These are phyloP conservation scores for Heterochromis multidens DNA, from an alignment of 2,113 vertebrate species.

Conservation along the genomic window DNA sequence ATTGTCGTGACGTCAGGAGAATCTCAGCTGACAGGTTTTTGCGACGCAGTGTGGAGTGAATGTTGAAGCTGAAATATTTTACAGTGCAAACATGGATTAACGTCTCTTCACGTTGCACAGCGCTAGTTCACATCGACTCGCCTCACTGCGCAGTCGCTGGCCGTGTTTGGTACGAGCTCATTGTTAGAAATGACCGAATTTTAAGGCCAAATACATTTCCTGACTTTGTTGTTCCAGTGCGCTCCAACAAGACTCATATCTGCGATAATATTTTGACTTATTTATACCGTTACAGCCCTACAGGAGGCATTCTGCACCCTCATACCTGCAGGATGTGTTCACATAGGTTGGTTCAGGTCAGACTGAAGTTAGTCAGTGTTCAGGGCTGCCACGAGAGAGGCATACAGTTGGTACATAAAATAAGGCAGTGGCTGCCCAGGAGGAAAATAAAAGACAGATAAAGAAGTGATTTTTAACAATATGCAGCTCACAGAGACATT, in stretches of 20 bases:
- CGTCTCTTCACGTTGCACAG: no score
- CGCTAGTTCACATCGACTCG: no score
- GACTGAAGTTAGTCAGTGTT: not conserved
- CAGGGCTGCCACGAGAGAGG: not conserved
- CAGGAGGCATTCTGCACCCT: not conserved
- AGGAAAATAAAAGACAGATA: not conserved
- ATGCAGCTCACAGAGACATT: not conserved
- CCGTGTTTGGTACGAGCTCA: no score
- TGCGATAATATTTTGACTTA: not conserved
- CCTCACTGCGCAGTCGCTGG: no score
- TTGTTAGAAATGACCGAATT: not conserved
- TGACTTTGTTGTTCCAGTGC: rapidly evolving
- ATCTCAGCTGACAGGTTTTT: no score
- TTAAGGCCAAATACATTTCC: no score
- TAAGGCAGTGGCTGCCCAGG: not conserved
- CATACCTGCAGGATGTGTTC: not conserved
- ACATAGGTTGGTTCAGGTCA: not conserved
- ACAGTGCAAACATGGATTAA: no score
- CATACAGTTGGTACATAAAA: not conserved
- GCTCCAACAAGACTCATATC: not conserved
- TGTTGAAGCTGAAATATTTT: no score
- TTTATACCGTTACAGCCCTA: not conserved
- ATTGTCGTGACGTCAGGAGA: no score
- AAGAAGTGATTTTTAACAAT: not conserved
- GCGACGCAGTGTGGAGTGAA: no score